These are phyloP conservation scores for Suricata suricatta DNA, from an alignment of 2,113 vertebrate species.

Conservation along the genomic window DNA sequence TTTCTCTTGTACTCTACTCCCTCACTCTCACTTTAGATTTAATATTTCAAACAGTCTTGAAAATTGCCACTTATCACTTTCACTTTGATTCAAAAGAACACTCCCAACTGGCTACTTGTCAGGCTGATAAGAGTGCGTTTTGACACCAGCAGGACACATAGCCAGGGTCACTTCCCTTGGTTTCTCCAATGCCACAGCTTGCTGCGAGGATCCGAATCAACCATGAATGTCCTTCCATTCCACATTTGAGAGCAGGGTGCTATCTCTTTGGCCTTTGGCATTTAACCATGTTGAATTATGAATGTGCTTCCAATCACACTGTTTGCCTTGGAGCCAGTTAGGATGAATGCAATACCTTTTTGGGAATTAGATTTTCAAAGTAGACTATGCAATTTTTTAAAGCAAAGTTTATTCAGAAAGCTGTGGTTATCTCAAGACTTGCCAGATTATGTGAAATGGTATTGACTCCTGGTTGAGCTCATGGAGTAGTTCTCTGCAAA, in stretches of 20 bases:
- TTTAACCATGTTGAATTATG: constrained; percentile 88
- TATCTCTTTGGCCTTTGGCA: constrained; percentile 81
- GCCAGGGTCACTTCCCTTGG: constrained; percentile 81
- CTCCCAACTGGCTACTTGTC: constrained; percentile 79
- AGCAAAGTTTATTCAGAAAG: constrained; percentile 77
- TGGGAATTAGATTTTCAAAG: constrained; percentile 80
- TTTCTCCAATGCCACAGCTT: constrained; percentile 86
- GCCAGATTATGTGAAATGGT: constrained; percentile 67
- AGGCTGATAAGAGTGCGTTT: constrained; percentile 82
- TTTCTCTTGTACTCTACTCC: not conserved
- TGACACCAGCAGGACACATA: constrained; percentile 84
- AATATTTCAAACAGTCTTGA: constrained; percentile 3
- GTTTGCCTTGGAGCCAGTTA: constrained; percentile 83
- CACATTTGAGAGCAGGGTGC: constrained; percentile 63
- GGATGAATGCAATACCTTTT: constrained; percentile 80
- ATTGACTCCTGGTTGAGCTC: constrained; percentile 62
- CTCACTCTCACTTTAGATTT: not conserved
- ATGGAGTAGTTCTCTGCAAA: constrained; percentile 40
- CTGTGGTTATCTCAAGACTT: constrained; percentile 60
- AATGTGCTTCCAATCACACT: constrained; percentile 84
- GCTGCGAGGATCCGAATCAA: constrained; percentile 85
- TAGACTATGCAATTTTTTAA: constrained; percentile 69
- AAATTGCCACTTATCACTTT: constrained; percentile 51
- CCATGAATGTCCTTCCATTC: constrained; percentile 85
- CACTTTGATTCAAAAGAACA: constrained; percentile 61